A percentile compares a stretch with the other conserved stretches of the same genome.
Evolutionary conservation across 2,113 vertebrate species (phyloP).

Genomic region (Phyllopteryx taeniolatus): DNA sequence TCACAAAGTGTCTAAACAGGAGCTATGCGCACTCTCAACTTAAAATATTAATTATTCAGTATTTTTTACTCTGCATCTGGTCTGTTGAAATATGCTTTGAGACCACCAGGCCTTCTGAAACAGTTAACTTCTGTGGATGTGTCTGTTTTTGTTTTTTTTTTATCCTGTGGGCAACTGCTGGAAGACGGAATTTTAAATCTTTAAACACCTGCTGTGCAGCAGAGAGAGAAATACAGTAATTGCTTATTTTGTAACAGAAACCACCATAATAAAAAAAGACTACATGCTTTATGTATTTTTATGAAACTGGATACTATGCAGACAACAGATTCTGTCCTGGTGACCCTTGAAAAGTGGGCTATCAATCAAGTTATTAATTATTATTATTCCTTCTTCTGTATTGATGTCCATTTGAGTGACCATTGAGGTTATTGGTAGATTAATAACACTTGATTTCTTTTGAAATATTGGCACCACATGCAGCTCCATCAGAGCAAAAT

Average conservation of each 20-base stretch:
- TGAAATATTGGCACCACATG: too few species aligned
- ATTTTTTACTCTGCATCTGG: constrained; percentile 19
- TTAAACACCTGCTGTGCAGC: constrained; percentile 66
- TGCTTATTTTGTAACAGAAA: constrained; percentile 59
- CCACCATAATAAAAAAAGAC: constrained; percentile 33
- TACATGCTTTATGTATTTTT: neutral
- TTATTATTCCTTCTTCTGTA: neutral
- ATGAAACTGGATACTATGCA: neutral
- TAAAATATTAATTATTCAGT: constrained; percentile 25
- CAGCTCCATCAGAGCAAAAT: too few species aligned
- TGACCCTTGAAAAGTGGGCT: too few species aligned
- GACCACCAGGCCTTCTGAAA: constrained; percentile 20
- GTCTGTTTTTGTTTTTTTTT: constrained; percentile 28
- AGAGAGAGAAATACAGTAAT: constrained; percentile 58
- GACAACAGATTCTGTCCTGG: constrained; percentile 1
- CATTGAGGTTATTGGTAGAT: neutral
- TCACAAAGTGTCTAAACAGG: neutral
- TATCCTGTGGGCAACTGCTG: constrained; percentile 39
- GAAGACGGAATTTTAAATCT: constrained; percentile 63
- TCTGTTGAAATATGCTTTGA: constrained; percentile 9
- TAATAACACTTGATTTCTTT: neutral
- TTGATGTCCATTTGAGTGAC: neutral
- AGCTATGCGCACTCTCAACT: constrained; percentile 4
- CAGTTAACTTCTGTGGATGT: constrained; percentile 26
- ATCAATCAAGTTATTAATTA: neutral